Evolutionary conservation across 1,140 invertebrate species (phyloP).

Genomic region (Andrena cerasifolii): DNA sequence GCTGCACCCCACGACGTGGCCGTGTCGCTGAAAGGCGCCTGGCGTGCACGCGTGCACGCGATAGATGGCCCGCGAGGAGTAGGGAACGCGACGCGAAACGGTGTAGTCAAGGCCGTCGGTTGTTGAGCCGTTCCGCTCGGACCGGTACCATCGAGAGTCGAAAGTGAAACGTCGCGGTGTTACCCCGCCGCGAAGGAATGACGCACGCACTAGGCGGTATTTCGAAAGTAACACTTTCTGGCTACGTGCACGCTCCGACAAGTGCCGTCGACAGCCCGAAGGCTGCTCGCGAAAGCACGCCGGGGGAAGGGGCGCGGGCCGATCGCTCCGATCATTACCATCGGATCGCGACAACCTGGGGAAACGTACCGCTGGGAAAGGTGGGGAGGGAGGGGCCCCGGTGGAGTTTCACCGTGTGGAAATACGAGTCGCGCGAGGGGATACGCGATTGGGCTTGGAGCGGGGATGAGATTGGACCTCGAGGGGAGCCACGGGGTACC

Average conservation of each 20-base stretch:
- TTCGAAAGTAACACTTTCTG: constrained; percentile 65
- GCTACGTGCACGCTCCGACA: constrained; percentile 14
- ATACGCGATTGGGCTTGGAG: too few species aligned
- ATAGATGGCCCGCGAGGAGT: not conserved
- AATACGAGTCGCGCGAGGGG: too few species aligned
- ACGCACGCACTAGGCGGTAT: constrained; percentile 60
- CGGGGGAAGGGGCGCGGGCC: too few species aligned
- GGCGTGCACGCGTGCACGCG: not conserved
- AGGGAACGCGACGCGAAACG: constrained; percentile 38
- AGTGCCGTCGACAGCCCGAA: constrained; percentile 10
- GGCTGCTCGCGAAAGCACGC: constrained; percentile 28
- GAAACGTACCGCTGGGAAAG: too few species aligned
- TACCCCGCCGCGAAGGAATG: constrained; percentile 52
- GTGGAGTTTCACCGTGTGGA: not conserved
- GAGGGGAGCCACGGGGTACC: not conserved
- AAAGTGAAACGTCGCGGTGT: constrained; percentile 66
- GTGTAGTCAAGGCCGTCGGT: constrained; percentile 63
- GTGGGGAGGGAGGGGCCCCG: not conserved
- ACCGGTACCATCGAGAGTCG: constrained; percentile 67
- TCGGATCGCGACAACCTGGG: too few species aligned
- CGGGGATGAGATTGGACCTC: not conserved
- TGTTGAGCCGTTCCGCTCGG: constrained; percentile 57
- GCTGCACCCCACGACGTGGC: too few species aligned
- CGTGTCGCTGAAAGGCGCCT: too few species aligned
- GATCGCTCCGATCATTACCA: constrained; percentile 45